Evolutionary conservation across 2,113 vertebrate genomes (phyloP).

Genomic region (Phaethornis superciliosus): DNA sequence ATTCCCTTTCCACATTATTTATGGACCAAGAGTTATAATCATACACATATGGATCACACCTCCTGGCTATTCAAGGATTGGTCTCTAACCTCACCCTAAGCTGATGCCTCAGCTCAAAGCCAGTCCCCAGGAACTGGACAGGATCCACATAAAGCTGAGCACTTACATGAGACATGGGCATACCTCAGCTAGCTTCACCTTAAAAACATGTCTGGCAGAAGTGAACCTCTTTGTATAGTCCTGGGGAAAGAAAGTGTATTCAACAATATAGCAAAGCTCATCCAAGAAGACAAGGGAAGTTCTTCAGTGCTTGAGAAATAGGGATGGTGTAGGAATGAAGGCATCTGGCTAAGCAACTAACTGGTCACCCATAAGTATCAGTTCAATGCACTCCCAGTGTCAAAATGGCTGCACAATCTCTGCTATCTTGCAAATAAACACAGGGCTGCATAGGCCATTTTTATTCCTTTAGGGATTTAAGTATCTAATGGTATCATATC

Average conservation of each 20-base stretch:
- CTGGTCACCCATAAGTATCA: not conserved
- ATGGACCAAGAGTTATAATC: not conserved
- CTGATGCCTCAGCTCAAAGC: not conserved
- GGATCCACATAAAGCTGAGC: not conserved
- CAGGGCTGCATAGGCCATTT: not conserved
- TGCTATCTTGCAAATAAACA: not conserved
- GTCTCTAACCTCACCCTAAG: not conserved
- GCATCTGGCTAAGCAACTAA: not conserved
- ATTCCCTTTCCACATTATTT: not conserved
- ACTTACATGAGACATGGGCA: not conserved
- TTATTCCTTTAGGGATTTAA: not conserved
- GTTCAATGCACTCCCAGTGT: rapidly evolving
- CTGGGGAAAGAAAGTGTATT: not conserved
- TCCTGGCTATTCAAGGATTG: too few relatives aligned
- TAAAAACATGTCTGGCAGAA: not conserved
- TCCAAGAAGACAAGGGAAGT: not conserved
- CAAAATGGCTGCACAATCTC: not conserved
- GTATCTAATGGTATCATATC: not conserved
- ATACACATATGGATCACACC: not conserved
- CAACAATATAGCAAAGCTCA: not conserved
- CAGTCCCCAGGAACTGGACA: not conserved
- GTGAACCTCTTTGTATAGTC: not conserved
- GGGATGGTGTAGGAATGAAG: not conserved
- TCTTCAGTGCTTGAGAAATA: not conserved
- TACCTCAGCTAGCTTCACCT: not conserved